These are phyloP conservation scores for Miltochrista miniata DNA, from an alignment of 2,888 invertebrate species.

Conservation along the genomic window DNA sequence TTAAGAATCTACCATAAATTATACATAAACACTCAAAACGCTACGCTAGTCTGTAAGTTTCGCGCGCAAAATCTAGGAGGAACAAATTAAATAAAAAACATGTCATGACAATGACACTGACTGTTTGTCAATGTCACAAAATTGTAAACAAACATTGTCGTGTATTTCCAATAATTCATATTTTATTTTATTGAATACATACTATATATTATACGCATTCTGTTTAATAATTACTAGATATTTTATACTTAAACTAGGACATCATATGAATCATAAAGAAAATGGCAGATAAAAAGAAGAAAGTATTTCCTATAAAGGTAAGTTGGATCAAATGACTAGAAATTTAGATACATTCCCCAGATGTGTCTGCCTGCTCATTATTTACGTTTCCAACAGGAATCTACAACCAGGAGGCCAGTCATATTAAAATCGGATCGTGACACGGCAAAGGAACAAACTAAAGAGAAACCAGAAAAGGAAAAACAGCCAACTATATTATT, in stretches of 20 bases:
- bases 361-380: neutral
- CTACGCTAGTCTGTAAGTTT: too few species aligned
- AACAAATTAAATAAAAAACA: too few species aligned
- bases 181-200: too few species aligned
- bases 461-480: conserved; percentile 73
- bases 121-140: too few species aligned
- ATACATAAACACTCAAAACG: too few species aligned
- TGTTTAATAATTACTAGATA: too few species aligned
- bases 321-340: neutral
- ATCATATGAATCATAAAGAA: neutral
- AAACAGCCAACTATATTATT: conserved; percentile 87
- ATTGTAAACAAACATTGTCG: too few species aligned
- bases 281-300: conserved; percentile 80
- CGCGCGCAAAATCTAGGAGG: too few species aligned
- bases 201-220: too few species aligned
- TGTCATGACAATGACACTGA: too few species aligned
- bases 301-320: conserved; percentile 69
- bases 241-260: neutral
- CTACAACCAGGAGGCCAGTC: conserved; percentile 65
- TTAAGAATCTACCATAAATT: too few species aligned
- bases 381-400: conserved; percentile 48
- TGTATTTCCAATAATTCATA: too few species aligned
- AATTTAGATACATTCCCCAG: neutral
- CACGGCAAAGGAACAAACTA: conserved; percentile 55
- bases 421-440: conserved; percentile 80